Base-by-base conservation (phyloP, 2,797 vertebrate species). In the Mormyrops boulengeri region DNA sequence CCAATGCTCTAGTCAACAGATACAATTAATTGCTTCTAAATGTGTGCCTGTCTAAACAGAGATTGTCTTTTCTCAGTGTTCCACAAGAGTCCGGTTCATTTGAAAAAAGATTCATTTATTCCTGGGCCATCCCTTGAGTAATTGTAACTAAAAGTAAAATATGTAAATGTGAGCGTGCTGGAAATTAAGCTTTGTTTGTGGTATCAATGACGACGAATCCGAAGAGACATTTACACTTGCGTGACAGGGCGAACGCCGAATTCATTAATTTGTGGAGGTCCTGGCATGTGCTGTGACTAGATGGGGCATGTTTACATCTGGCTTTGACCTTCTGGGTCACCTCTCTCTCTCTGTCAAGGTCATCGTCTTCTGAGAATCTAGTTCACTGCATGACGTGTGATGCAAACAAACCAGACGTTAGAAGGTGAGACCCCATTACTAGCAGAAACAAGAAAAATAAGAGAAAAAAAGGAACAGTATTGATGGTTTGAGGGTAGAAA, bases 51-150 rank as follows among this genome's bases (percentile, higher is more conserved):
- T 94, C 94, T 93, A 95, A 96, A 95, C 93, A 94, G 91, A 93
- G 92, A 95, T 94, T 94, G 93, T 93, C 94, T 95, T 95, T 93
- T 93, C 94, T 95, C 94, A 94, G 94, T 93, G 93, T 92, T 94
- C 94, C 94, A 94, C 91, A 77, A 88, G 52, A 91, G 92, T 85
- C 91, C 77, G 88, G 93, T 92, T 91, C 92, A 92, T 88, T 80
- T 62, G 91, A 92, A 94, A 95, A 95, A 94, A 94, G 94, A 95
- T 93, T 94, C 93, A 92, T 93, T 93, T 90, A 92, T 95, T 93
- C 94, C 94, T 94, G 93, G 93, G 94, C 94, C 93, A 92, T 95
- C 93, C 93, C 94, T 89, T 52, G 92, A 91, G 93, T 93, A 92
- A 91, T 91, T 89, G 91, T 90, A 17, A 50, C 90, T 52, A 89